Percentiles rank a stretch among this genome's conserved stretches.
Evolutionary conservation across 2,888 invertebrate species (phyloP).

Genomic region (Campoplex nolae): DNA sequence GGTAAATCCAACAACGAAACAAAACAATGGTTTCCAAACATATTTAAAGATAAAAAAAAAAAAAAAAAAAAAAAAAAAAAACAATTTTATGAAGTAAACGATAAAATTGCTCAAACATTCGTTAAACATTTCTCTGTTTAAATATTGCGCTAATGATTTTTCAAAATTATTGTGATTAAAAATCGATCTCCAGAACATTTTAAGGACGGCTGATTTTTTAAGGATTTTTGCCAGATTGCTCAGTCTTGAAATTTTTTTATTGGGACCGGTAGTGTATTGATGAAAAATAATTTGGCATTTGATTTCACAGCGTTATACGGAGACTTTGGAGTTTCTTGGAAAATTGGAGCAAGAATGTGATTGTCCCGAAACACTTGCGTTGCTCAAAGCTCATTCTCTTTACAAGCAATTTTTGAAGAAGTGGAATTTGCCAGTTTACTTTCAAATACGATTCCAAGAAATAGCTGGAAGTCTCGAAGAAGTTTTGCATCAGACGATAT

Average conservation of each 20-base stretch:
- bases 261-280: not conserved
- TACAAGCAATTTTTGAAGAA: slow-evolving; percentile 93
- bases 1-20: slow-evolving; percentile 78
- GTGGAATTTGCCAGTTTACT: slow-evolving; percentile 98
- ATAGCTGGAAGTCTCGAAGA: slow-evolving; percentile 89
- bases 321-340: slow-evolving; percentile 91
- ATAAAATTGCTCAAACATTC: not conserved
- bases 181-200: not conserved
- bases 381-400: slow-evolving; percentile 89
- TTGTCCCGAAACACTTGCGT: slow-evolving; percentile 86
- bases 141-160: not conserved
- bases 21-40: not conserved
- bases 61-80: not conserved
- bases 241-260: not conserved
- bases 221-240: not conserved
- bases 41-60: not conserved
- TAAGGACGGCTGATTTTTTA: not conserved
- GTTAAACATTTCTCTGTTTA: not conserved
- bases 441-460: slow-evolving; percentile 97
- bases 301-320: slow-evolving; percentile 88
- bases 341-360: slow-evolving; percentile 89
- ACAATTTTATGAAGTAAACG: not conserved
- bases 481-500: slow-evolving; percentile 77
- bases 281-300: slow-evolving; percentile 17
- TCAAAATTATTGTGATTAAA: not conserved